Conservation (phyloP, 2,797 vertebrate genomes). For the Hafferia zeledoni region DNA sequence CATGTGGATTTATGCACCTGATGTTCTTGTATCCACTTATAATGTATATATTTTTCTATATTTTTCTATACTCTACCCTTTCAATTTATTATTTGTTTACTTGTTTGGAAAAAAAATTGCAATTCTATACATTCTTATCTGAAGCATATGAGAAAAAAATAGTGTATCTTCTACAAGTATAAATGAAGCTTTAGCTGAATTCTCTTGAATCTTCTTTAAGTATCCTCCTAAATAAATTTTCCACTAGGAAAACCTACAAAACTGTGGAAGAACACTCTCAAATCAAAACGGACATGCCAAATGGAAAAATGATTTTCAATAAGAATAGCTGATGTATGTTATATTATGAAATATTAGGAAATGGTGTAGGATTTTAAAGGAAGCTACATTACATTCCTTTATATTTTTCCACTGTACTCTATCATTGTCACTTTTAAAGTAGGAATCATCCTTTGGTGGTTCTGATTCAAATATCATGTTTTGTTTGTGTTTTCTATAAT, state of each 20-base stretch:
- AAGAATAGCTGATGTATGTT: background rate
- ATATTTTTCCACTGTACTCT: background rate
- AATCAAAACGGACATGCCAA: conserved; percentile 37
- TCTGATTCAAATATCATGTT: background rate
- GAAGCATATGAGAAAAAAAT: background rate
- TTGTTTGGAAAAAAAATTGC: background rate
- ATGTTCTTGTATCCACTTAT: background rate
- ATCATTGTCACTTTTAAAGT: background rate
- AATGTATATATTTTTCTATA: background rate
- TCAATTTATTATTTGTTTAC: background rate
- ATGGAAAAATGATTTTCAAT: conserved; percentile 21
- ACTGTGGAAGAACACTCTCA: background rate
- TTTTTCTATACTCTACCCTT: background rate
- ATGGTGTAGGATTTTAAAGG: conserved; percentile 24
- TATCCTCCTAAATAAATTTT: conserved; percentile 17
- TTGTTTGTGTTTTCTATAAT: background rate
- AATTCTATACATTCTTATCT: background rate
- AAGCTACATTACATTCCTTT: background rate
- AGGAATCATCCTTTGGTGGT: background rate
- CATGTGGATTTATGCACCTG: background rate
- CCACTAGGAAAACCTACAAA: background rate
- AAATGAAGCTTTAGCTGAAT: background rate
- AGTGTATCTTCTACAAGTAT: background rate
- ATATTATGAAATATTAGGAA: conserved; percentile 29
- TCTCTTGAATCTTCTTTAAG: background rate